Percentiles rank a stretch among this genome's conserved stretches.
phyloP scores from a whole-genome alignment of 1,140 invertebrate genomes.

The Heterodera schachtii region DNA sequence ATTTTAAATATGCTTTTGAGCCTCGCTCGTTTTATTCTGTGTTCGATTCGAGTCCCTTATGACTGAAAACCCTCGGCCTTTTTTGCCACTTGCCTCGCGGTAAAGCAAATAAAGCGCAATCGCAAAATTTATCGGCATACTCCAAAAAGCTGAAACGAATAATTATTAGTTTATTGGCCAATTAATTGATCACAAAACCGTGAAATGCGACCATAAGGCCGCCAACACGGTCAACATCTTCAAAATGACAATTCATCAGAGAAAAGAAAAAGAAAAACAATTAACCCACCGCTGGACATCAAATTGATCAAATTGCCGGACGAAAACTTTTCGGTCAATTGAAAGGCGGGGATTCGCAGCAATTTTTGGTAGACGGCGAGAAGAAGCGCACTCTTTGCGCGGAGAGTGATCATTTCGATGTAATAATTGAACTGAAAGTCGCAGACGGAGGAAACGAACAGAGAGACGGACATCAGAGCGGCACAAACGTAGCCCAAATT shows the following conservation, averaged over 20 bases:
- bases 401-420: constrained; percentile 81
- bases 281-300: constrained; percentile 75
- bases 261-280: not conserved
- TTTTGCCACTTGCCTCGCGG: constrained; percentile 63
- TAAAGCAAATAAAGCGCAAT: constrained; percentile 68
- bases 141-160: constrained; percentile 76
- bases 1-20: no score
- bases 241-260: constrained; percentile 61
- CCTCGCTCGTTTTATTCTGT: no score
- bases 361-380: constrained; percentile 85
- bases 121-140: constrained; percentile 82
- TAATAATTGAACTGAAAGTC: constrained; percentile 86
- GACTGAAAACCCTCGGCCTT: no score
- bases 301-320: constrained; percentile 78
- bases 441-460: constrained; percentile 75
- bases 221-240: constrained; percentile 86
- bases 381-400: constrained; percentile 77
- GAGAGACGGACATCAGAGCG: constrained; percentile 61
- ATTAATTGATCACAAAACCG: constrained; percentile 66
- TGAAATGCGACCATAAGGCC: constrained; percentile 95
- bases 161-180: constrained; percentile 8
- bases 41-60: no score
- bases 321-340: constrained; percentile 44
- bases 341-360: constrained; percentile 66
- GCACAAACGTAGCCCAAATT: constrained; percentile 43